Base-by-base conservation (phyloP, 2,113 vertebrate genomes). In the Laticauda laticaudata region DNA sequence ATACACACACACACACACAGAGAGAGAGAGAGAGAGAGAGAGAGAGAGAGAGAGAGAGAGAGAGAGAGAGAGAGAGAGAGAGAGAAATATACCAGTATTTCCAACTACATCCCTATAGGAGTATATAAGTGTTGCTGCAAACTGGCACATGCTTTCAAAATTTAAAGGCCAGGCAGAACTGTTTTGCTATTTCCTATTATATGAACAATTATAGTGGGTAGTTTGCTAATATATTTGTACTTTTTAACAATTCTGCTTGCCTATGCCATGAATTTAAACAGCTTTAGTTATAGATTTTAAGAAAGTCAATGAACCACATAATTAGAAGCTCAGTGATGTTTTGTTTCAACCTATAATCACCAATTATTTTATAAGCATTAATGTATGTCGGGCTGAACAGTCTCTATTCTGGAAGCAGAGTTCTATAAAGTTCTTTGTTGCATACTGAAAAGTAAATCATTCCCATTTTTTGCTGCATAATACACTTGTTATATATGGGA, bases 311-410 rank as follows among this genome's bases (percentile, higher is more conserved):
- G 90, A 64, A 93, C 93, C 90, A 86, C 86, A 56, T 93, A 91
- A 93, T 93, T 93, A 92, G 91, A 93, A 89, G 64, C 91, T 93
- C 93, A 81, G 55, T 89, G 9, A 69, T 91, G 90, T 93, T 93
- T 91, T 91, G 54, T 69, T 93, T 89, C 61, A 91, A 91, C 45
- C 45, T 93, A 92, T 59, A 93, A 89, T 59, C n/a, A 53, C 87
- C 90, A 86, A 92, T 93, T 93, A 93, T 93, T 91, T 93, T 92
- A 59, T 45, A 86, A 81, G 43, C 59, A 85, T 91, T 91, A 48
- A 86, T 59, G 55, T 89, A 57, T 85, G 2, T 88, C 21, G 61
- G 57, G 15, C 61, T 54, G 54, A 59, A 56, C 9, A 91, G 39
- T 23, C 23, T 57, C 86, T 85, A 34, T 81, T 15, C 29, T 21